Percentiles rank a stretch among this genome's conserved stretches.
Conservation (phyloP, 2,888 invertebrate species). For the Dromius quadrimaculatus region DNA sequence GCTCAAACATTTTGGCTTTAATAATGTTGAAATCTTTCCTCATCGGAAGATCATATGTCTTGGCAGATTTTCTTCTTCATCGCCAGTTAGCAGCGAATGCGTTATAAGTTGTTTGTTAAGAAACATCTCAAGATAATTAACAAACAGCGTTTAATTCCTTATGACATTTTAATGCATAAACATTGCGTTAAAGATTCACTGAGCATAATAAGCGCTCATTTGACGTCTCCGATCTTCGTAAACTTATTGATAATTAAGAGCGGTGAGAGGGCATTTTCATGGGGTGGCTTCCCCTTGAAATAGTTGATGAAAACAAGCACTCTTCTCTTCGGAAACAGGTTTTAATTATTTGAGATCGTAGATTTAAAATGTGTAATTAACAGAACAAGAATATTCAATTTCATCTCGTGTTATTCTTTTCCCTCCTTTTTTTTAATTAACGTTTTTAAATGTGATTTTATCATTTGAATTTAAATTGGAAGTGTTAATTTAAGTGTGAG, state of each 20-base stretch:
- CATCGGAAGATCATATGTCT: not conserved
- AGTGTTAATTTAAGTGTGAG: conserved; percentile 48
- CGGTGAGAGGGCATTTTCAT: not conserved
- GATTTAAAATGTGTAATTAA: conserved; percentile 50
- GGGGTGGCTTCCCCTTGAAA: conserved; percentile 32
- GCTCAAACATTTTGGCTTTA: too few species aligned
- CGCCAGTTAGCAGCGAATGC: not conserved
- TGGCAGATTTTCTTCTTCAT: not conserved
- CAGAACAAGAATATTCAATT: conserved; percentile 51
- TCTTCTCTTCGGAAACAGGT: conserved; percentile 45
- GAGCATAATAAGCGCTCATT: not conserved
- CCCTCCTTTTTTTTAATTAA: conserved; percentile 44
- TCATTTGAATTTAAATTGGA: conserved; percentile 52
- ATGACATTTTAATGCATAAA: conserved; percentile 39
- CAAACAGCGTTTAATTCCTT: conserved; percentile 11
- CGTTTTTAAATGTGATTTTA: conserved; percentile 51
- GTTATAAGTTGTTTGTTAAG: conserved; percentile 29
- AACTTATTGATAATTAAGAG: conserved; percentile 38
- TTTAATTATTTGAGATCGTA: conserved; percentile 47
- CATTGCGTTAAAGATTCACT: conserved; percentile 19
- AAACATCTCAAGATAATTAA: conserved; percentile 18
- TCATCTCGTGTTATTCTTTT: conserved; percentile 47
- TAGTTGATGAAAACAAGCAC: conserved; percentile 36
- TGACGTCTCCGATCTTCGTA: not conserved
- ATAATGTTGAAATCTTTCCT: too few species aligned